A percentile compares a stretch with the other conserved stretches of the same genome.
These are phyloP conservation scores for Lamellibrachia columna DNA, from an alignment of 2,888 invertebrate genomes.

Conservation along the genomic window DNA sequence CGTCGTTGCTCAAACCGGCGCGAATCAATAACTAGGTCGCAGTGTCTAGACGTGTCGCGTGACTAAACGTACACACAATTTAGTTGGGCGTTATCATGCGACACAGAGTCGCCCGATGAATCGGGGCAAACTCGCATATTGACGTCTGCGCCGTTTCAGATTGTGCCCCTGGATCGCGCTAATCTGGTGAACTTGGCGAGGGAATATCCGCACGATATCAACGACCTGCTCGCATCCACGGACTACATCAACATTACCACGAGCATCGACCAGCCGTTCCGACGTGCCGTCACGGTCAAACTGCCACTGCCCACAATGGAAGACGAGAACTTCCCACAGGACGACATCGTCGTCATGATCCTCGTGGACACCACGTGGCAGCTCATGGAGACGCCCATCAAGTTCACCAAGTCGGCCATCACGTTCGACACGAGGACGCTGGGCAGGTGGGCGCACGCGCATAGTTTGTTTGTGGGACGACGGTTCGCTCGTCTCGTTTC, in stretches of 20 bases:
- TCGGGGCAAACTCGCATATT: neutral
- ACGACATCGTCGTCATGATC: slow-evolving; percentile 55
- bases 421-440: slow-evolving; percentile 57
- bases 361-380: slow-evolving; percentile 55
- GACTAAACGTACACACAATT: neutral
- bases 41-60: neutral
- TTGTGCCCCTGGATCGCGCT: slow-evolving; percentile 51
- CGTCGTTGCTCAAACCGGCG: no score
- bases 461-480: neutral
- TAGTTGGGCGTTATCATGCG: no score
- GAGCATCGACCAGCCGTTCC: slow-evolving; percentile 33
- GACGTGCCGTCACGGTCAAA: slow-evolving; percentile 57
- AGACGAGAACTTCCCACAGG: slow-evolving; percentile 36
- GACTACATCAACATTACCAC: slow-evolving; percentile 54
- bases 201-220: slow-evolving; percentile 51
- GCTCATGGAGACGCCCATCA: slow-evolving; percentile 52
- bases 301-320: slow-evolving; percentile 59
- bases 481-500: no score
- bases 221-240: slow-evolving; percentile 49
- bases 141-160: slow-evolving; percentile 43
- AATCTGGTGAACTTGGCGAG: slow-evolving; percentile 49
- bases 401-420: slow-evolving; percentile 57
- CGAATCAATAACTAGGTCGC: no score
- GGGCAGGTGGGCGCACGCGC: slow-evolving; percentile 47
- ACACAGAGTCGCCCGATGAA: no score